Evolutionary conservation across 2,797 vertebrate species (phyloP).

Genomic region (Cyprinodon diabolis): DNA sequence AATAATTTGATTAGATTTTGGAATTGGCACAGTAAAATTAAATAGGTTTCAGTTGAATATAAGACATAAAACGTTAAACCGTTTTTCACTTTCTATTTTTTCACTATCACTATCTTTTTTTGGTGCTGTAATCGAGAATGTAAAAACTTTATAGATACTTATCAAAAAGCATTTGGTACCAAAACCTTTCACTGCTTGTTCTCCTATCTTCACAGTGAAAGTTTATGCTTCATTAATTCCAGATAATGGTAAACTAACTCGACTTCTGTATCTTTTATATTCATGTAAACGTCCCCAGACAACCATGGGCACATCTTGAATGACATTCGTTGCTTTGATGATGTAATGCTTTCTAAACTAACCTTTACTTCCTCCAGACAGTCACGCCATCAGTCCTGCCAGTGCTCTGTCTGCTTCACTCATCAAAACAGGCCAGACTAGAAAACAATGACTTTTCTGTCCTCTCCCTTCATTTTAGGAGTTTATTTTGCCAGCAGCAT

Average conservation of each 20-base stretch:
- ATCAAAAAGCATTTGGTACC: not conserved
- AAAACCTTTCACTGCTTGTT: not conserved
- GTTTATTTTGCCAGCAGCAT: constrained; percentile 66
- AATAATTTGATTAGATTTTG: not conserved
- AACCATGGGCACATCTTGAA: constrained; percentile 40
- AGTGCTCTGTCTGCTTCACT: constrained; percentile 71
- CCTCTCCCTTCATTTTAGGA: constrained; percentile 54
- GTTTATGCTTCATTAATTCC: no score
- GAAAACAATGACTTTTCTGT: constrained; percentile 66
- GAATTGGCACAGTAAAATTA: not conserved
- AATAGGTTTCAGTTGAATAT: not conserved
- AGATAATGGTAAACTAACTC: constrained; percentile 3
- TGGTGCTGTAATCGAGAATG: not conserved
- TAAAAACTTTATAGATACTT: not conserved
- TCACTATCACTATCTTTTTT: no score
- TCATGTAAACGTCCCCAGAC: constrained; percentile 10
- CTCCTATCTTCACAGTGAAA: no score
- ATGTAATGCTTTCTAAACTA: constrained; percentile 63
- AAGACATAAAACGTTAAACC: not conserved
- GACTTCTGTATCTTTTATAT: not conserved
- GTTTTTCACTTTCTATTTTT: no score
- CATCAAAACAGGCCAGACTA: constrained; percentile 66
- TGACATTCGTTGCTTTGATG: constrained; percentile 58
- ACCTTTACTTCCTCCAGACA: constrained; percentile 51
- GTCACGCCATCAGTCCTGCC: constrained; percentile 56